Conservation (phyloP, 2,113 vertebrate species). For the Rissa tridactyla region DNA sequence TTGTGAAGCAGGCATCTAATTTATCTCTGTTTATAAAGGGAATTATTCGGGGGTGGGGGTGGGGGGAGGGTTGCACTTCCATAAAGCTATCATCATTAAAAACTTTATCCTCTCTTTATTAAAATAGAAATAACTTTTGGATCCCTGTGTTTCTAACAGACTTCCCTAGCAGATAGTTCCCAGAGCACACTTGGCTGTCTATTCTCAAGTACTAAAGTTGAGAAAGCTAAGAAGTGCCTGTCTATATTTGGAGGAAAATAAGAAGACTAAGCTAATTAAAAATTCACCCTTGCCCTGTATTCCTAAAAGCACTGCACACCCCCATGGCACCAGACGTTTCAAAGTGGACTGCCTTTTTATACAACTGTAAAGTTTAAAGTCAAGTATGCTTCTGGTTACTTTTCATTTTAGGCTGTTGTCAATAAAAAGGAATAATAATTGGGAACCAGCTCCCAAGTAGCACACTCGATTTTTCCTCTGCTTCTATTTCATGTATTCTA, state of each 20-base stretch:
- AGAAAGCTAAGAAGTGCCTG: not conserved
- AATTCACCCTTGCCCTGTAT: not conserved
- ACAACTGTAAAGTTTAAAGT: not conserved
- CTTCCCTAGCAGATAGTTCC: not conserved
- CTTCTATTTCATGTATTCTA: not conserved
- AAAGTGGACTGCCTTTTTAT: not conserved
- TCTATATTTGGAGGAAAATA: slow-evolving; percentile 6
- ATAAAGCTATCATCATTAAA: not conserved
- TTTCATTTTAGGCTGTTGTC: not conserved
- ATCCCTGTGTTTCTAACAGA: not conserved
- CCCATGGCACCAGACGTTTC: not conserved
- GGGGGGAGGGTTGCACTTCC: not conserved
- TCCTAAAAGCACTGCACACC: not conserved
- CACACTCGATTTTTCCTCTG: not conserved
- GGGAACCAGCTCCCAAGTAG: not conserved
- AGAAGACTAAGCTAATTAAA: not conserved
- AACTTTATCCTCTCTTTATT: slow-evolving; percentile 4
- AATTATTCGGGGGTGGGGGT: not conserved
- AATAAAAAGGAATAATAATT: not conserved
- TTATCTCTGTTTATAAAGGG: not conserved
- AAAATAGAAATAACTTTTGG: not conserved
- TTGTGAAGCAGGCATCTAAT: not conserved
- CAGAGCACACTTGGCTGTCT: not conserved
- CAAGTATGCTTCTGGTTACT: not conserved
- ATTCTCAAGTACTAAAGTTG: not conserved